phyloP scores from a whole-genome alignment of 2,888 invertebrate species.

The Carpatolechia fugitivella region DNA sequence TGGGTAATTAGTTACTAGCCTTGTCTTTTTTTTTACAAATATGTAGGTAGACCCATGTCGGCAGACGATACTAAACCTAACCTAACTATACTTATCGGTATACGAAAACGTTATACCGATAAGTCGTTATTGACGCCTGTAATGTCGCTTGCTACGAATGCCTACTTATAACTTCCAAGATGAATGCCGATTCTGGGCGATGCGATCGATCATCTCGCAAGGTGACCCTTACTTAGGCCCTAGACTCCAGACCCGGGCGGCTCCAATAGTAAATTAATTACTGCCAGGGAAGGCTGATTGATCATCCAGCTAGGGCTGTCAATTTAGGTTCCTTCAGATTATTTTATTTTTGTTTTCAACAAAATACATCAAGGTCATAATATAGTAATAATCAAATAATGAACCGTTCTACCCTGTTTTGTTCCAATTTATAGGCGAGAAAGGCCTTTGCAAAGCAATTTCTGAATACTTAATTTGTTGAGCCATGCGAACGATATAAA shows the following conservation, averaged over 20 bases:
- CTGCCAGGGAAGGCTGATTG: constrained; percentile 51
- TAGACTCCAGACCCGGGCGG: constrained; percentile 16
- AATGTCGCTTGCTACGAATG: too few species aligned
- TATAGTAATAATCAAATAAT: too few species aligned
- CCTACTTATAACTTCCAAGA: constrained; percentile 5
- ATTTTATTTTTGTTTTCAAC: too few species aligned
- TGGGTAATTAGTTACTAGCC: constrained; percentile 7
- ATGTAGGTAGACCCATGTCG: not conserved
- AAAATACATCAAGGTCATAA: too few species aligned
- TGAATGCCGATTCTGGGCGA: constrained; percentile 31
- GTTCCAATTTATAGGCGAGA: too few species aligned
- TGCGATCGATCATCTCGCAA: constrained; percentile 34
- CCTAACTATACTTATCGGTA: too few species aligned
- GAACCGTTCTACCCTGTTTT: too few species aligned
- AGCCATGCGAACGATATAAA: not conserved
- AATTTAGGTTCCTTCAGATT: not conserved
- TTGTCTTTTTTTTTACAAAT: constrained; percentile 3
- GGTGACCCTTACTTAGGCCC: constrained; percentile 19
- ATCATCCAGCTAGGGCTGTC: constrained; percentile 31
- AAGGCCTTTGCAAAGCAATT: too few species aligned
- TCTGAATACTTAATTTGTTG: not conserved
- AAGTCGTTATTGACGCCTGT: too few species aligned
- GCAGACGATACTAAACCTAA: not conserved
- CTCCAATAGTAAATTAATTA: constrained; percentile 57
- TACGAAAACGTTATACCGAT: too few species aligned